These are phyloP conservation scores for Otis tarda DNA, from an alignment of 2,113 vertebrate species.

Conservation along the genomic window DNA sequence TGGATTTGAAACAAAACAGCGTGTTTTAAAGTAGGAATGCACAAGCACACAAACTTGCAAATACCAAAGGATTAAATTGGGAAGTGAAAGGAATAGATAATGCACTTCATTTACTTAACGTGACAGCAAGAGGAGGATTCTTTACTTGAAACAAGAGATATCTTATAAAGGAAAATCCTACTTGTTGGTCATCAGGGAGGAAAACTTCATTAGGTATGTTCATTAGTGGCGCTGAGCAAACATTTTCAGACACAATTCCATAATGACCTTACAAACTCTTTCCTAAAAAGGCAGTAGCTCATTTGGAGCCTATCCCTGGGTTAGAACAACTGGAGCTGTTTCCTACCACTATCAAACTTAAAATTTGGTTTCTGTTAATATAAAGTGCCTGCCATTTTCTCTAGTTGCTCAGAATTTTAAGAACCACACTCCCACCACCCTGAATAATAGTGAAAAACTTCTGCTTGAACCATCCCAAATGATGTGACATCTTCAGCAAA, in stretches of 20 bases:
- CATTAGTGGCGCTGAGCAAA: background rate
- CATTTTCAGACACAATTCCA: background rate
- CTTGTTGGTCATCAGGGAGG: background rate
- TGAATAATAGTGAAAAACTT: background rate
- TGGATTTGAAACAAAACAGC: background rate
- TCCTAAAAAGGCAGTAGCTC: background rate
- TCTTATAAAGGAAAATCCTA: background rate
- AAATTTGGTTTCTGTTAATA: background rate
- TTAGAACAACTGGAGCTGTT: background rate
- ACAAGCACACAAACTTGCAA: background rate
- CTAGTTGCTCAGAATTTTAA: background rate
- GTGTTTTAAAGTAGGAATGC: background rate
- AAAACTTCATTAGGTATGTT: background rate
- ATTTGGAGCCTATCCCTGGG: background rate
- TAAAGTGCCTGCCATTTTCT: background rate
- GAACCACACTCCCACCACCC: background rate
- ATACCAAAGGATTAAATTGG: background rate
- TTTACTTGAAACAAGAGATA: background rate
- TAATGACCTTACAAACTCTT: background rate
- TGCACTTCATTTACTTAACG: background rate
- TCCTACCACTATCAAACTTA: background rate
- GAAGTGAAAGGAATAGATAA: background rate
- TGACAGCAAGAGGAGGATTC: accelerated
- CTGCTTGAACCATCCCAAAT: background rate
- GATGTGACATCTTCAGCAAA: background rate